A percentile compares a stretch with the other conserved stretches of the same genome.
Conservation (phyloP, 2,888 invertebrate species). For the Carabus problematicus region DNA sequence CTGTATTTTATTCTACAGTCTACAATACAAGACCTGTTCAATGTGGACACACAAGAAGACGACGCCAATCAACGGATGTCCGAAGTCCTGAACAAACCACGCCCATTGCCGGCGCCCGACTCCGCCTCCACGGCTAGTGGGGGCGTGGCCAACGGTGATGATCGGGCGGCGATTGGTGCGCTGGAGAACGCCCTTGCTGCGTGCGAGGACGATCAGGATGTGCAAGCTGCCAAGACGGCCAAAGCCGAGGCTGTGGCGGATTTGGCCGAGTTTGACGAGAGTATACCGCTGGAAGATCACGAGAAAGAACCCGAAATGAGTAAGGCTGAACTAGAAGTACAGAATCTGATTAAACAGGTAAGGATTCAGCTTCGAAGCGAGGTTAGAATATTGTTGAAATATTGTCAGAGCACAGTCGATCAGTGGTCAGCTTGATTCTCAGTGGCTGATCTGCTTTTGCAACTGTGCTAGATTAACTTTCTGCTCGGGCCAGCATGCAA, state of each 20-base stretch:
- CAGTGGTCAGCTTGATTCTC: not conserved
- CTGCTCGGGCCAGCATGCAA: constrained; percentile 9
- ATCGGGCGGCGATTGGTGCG: constrained; percentile 69
- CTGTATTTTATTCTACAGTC: constrained; percentile 62
- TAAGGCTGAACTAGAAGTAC: constrained; percentile 76
- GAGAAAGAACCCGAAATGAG: constrained; percentile 66
- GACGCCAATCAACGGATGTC: constrained; percentile 67
- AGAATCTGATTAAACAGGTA: constrained; percentile 76
- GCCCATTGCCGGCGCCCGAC: constrained; percentile 57
- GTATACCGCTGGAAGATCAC: constrained; percentile 83
- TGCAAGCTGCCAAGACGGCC: constrained; percentile 86
- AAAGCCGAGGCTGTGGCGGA: constrained; percentile 90
- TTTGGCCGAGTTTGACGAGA: constrained; percentile 95
- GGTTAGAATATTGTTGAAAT: constrained; percentile 11
- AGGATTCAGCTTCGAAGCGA: constrained; percentile 46
- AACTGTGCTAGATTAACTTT: constrained; percentile 25
- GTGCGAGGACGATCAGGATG: constrained; percentile 95
- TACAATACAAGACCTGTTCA: constrained; percentile 93
- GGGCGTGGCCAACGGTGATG: constrained; percentile 56
- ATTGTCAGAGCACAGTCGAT: not conserved
- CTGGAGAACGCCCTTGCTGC: constrained; percentile 86
- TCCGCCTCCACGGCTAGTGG: constrained; percentile 47
- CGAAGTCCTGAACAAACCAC: constrained; percentile 60
- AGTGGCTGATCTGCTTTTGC: not conserved
- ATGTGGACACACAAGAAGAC: constrained; percentile 72